These are phyloP conservation scores for Schizaphis graminum DNA, from an alignment of 2,888 invertebrate genomes.

Conservation along the genomic window DNA sequence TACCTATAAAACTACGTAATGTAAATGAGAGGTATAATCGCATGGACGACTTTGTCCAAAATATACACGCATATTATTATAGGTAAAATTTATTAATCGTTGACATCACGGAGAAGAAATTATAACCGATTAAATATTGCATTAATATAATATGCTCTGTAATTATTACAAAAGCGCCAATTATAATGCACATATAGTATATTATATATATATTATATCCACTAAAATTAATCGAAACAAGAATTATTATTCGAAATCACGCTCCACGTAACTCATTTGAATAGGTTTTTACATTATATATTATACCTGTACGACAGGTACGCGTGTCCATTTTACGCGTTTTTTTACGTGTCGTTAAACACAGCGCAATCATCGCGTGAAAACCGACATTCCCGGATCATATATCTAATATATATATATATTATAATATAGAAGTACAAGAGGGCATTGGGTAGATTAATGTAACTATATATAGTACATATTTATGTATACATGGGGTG, in stretches of 20 bases:
- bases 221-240: background rate
- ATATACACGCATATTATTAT: background rate
- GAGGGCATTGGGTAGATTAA: background rate
- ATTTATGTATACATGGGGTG: background rate
- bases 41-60: background rate
- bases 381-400: background rate
- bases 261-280: background rate
- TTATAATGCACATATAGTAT: background rate
- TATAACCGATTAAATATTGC: background rate
- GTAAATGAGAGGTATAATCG: background rate
- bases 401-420: background rate
- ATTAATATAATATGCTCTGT: background rate
- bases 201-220: background rate
- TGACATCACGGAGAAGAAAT: background rate
- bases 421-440: background rate
- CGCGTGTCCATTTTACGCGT: background rate
- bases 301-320: background rate
- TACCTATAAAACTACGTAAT: background rate
- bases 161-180: background rate
- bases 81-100: background rate
- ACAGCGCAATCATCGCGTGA: background rate
- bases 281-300: background rate
- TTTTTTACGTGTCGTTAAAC: background rate
- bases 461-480: background rate
- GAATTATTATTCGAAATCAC: background rate